Evolutionary conservation across 2,888 invertebrate species (phyloP).

Genomic region (Synergus japonicus): DNA sequence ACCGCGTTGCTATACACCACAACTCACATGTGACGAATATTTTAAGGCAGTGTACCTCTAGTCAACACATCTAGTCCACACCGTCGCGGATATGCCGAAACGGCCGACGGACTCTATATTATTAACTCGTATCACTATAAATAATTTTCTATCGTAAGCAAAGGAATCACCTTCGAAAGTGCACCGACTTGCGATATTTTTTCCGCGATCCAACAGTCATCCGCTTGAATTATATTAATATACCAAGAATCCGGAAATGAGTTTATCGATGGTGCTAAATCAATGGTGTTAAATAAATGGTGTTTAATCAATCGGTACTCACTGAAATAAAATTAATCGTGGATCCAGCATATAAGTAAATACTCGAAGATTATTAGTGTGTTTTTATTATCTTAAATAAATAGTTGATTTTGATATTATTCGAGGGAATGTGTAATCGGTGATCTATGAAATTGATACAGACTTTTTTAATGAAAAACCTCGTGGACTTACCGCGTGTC

Average conservation of each 20-base stretch:
- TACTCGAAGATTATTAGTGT: background rate
- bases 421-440: background rate
- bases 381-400: background rate
- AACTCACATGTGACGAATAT: conserved; percentile 55
- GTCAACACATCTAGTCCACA: conserved; percentile 69
- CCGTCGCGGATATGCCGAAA: conserved; percentile 42
- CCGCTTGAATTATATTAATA: background rate
- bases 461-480: background rate
- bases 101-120: conserved; percentile 35
- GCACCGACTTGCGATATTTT: conserved; percentile 22
- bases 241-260: background rate
- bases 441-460: background rate
- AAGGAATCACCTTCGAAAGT: conserved; percentile 22
- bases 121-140: conserved; percentile 42
- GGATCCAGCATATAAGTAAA: background rate
- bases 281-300: too few species aligned
- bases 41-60: conserved; percentile 66
- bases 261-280: background rate
- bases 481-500: conserved; percentile 2
- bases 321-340: background rate
- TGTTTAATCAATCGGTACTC: background rate
- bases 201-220: background rate
- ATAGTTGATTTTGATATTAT: background rate
- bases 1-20: conserved; percentile 44
- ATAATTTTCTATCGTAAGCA: conserved; percentile 21